Evolutionary conservation across 2,797 vertebrate genomes (phyloP).

Genomic region (Coccyzus lansbergi): DNA sequence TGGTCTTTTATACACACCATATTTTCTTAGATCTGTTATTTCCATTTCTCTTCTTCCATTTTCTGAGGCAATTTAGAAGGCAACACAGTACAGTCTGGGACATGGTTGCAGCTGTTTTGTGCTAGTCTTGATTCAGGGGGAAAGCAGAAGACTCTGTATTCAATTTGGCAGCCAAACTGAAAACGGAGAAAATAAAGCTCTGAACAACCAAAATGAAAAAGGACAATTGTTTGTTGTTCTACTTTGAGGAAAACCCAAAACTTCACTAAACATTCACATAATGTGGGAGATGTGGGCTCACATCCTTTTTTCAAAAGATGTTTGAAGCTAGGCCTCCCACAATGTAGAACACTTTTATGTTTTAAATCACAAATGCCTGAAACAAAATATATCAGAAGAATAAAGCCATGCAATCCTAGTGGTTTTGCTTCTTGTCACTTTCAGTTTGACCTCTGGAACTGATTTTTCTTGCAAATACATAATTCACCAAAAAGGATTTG

Average conservation of each 20-base stretch:
- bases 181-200: neutral
- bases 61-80: neutral
- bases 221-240: constrained; percentile 1
- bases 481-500: neutral
- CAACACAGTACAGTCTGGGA: neutral
- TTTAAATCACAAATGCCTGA: constrained; percentile 9
- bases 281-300: neutral
- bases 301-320: neutral
- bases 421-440: neutral
- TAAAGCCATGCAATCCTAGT: neutral
- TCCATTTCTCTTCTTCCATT: neutral
- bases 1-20: neutral
- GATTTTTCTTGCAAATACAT: neutral
- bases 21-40: neutral
- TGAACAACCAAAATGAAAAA: neutral
- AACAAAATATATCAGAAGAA: neutral
- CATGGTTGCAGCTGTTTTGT: neutral
- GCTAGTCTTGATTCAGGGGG: neutral
- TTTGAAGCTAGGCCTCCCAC: constrained; percentile 33
- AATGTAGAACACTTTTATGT: neutral
- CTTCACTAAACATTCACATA: neutral
- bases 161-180: neutral
- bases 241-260: constrained; percentile 22
- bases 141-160: neutral
- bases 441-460: neutral